Evolutionary conservation across 2,888 invertebrate species (phyloP), one percentile per base, ranked within the genome.

Genomic region (Lasioglossum figueresi): DNA sequence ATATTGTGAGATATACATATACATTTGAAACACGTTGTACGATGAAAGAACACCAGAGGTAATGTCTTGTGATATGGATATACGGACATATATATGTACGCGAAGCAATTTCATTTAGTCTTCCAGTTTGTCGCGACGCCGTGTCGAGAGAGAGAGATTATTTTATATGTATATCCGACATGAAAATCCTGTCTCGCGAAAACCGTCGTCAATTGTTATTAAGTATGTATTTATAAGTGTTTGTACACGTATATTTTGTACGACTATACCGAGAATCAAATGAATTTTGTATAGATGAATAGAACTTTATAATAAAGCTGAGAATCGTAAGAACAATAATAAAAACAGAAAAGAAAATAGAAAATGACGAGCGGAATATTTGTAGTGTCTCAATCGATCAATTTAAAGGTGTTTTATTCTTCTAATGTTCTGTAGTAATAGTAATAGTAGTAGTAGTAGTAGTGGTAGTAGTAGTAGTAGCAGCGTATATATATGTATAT

Each of bases 181-280:
- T 82, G 56, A 87, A 80, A 89, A 87, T 78, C 74, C 76, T 89
- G 85, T 85, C 48, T 86, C 79, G 79, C 76, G 66, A 80, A 43
- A 87, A 68, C 70, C 76, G 63, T 71, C 74, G 73, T 85, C 71
- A 40, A 88, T 82, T 79, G 56, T 66, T 85, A 83, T 76, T 78
- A 83, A 83, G 63, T 85, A 79, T 83, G 63, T 85, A 79, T 83
- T 85, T 89, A 84, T 82, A 76, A 85, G 75, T 78, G 77, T 88
- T 87, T 88, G 79, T 85, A 90, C 88, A 86, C 80, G 80, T 87
- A 77, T 85, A 89, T 86, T 90, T 90, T 90, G 82, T 90, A 88
- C 80, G 75, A 68, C 59, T 88, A 83, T 45, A 63, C 34, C 19
- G 63, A 83, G 72, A 88, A 88, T 88, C 82, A 90, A 89, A 87